A percentile compares a stretch with the other conserved stretches of the same genome.
Evolutionary conservation across 2,797 vertebrate species (phyloP).

Genomic region (Phylloscopus collybita): DNA sequence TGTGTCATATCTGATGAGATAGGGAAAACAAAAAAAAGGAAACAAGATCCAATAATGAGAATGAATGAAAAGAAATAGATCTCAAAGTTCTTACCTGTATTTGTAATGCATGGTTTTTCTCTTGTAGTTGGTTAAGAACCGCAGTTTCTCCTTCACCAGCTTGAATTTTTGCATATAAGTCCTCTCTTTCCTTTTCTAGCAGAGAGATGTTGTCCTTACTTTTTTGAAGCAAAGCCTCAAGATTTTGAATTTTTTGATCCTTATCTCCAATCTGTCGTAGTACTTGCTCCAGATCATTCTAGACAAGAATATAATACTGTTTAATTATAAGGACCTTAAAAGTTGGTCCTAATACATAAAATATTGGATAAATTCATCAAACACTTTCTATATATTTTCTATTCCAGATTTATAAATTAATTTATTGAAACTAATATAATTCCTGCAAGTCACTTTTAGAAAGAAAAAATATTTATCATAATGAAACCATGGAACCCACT

Average conservation of each 20-base stretch:
- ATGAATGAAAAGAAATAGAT: background rate
- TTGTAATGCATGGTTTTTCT: slow-evolving; percentile 93
- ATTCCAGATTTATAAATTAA: background rate
- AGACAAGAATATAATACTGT: slow-evolving; percentile 27
- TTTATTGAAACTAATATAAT: background rate
- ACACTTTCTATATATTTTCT: background rate
- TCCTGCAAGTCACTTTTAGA: background rate
- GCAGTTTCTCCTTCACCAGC: slow-evolving; percentile 97
- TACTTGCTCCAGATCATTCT: slow-evolving; percentile 99
- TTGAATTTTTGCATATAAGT: slow-evolving; percentile 97
- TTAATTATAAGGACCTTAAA: slow-evolving; percentile 47
- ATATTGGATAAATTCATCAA: background rate
- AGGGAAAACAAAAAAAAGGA: background rate
- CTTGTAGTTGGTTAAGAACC: slow-evolving; percentile 93
- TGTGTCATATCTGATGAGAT: background rate
- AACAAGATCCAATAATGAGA: background rate
- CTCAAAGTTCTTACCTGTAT: slow-evolving; percentile 83
- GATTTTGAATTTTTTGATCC: slow-evolving; percentile 98
- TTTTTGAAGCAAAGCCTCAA: slow-evolving; percentile 96
- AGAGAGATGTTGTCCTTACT: slow-evolving; percentile 92
- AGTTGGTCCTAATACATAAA: slow-evolving; percentile 36
- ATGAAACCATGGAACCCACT: background rate
- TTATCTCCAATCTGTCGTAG: slow-evolving; percentile 98
- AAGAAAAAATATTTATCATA: background rate
- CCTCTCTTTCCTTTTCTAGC: slow-evolving; percentile 93